phyloP scores from a whole-genome alignment of 2,888 invertebrate genomes.

The Listrodromus nycthemerus region DNA sequence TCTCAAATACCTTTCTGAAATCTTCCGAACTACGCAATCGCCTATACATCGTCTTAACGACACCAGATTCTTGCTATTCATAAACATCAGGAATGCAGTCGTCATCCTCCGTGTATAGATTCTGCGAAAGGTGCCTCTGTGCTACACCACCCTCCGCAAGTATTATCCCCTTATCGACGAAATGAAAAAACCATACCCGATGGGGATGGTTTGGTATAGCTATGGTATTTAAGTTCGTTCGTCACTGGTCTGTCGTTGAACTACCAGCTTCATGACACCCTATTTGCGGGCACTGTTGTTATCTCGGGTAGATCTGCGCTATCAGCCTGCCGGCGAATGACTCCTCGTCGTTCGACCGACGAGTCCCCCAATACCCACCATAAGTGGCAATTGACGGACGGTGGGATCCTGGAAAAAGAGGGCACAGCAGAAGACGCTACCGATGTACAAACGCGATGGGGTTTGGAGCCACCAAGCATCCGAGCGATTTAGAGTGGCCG shows the following conservation, averaged over 20 bases:
- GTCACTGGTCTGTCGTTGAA: constrained; percentile 25
- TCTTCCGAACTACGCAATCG: constrained; percentile 16
- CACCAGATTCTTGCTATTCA: constrained; percentile 44
- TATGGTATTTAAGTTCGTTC: constrained; percentile 6
- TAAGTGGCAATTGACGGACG: constrained; percentile 67
- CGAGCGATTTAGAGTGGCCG: constrained; percentile 56
- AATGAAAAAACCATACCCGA: constrained; percentile 7
- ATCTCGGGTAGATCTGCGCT: constrained; percentile 43
- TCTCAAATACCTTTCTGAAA: constrained; percentile 23
- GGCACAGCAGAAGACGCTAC: constrained; percentile 35
- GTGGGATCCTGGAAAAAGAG: constrained; percentile 50
- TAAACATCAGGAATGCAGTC: constrained; percentile 25
- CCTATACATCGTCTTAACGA: constrained; percentile 3
- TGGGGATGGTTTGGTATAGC: not conserved
- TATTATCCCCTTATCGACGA: constrained; percentile 42
- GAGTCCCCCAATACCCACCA: constrained; percentile 1
- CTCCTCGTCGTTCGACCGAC: not conserved
- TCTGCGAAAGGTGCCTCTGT: constrained; percentile 16
- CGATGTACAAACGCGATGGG: constrained; percentile 62
- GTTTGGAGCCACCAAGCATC: constrained; percentile 13
- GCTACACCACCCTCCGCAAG: not conserved
- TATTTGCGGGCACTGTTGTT: constrained; percentile 42
- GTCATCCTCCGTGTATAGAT: constrained; percentile 2
- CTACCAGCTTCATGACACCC: constrained; percentile 1
- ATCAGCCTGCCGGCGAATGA: constrained; percentile 11